Evolutionary conservation across 2,113 vertebrate genomes (phyloP).

Genomic region (Dicerorhinus sumatrensis): DNA sequence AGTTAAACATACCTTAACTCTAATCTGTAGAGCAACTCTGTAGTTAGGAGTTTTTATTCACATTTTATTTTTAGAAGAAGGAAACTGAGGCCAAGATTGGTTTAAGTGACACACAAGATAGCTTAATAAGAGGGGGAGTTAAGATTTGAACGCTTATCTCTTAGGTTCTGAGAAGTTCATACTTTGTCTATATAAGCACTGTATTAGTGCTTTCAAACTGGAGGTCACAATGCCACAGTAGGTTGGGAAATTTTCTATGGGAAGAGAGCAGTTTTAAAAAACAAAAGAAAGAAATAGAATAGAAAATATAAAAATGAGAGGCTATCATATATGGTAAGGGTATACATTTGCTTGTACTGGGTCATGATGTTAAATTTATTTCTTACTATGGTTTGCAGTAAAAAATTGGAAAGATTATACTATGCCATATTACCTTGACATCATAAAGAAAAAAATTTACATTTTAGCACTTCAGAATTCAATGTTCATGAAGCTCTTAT

Average conservation of each 20-base stretch:
- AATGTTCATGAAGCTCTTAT: not conserved
- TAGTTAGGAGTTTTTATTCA: not conserved
- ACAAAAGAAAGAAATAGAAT: not conserved
- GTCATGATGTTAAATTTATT: not conserved
- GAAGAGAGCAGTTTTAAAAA: slow-evolving; percentile 30
- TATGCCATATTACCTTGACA: not conserved
- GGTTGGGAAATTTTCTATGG: slow-evolving; percentile 19
- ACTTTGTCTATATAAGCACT: not conserved
- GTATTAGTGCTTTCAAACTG: not conserved
- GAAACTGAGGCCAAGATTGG: not conserved
- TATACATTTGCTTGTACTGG: not conserved
- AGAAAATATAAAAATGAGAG: slow-evolving; percentile 31
- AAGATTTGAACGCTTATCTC: not conserved
- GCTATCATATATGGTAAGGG: not conserved
- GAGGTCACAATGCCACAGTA: not conserved
- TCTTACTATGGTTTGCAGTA: not conserved
- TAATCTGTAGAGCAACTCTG: not conserved
- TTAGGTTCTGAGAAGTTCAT: not conserved
- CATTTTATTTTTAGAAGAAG: slow-evolving; percentile 46
- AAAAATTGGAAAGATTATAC: not conserved
- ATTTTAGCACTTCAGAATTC: slow-evolving; percentile 27
- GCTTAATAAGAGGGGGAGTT: not conserved
- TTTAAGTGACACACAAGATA: not conserved
- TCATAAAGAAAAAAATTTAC: not conserved
- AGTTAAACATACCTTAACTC: not conserved